Evolutionary conservation across 2,113 vertebrate species (phyloP).

Genomic region (Microcebus murinus): DNA sequence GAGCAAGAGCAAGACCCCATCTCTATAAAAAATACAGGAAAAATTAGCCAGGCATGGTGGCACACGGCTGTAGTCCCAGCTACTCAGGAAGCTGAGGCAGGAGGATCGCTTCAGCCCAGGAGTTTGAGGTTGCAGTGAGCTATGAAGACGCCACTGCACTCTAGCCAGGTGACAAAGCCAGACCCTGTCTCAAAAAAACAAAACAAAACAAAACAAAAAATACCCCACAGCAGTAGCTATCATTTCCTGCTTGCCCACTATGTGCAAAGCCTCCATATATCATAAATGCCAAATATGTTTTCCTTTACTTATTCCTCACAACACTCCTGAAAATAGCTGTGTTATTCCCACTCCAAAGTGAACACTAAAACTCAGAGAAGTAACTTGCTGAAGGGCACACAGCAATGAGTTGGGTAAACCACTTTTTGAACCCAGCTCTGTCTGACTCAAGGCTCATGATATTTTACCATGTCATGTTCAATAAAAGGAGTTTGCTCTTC

Average conservation of each 20-base stretch:
- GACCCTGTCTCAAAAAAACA: no score
- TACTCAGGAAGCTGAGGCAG: no score
- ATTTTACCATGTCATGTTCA: neutral
- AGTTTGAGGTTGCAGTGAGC: no score
- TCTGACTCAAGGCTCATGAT: neutral
- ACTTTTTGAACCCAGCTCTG: neutral
- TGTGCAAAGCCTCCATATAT: neutral
- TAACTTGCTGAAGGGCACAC: neutral
- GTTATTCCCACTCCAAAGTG: neutral
- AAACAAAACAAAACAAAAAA: no score
- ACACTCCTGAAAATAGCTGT: neutral
- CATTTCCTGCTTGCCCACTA: neutral
- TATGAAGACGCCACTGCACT: no score
- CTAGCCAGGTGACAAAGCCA: no score
- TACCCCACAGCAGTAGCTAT: neutral
- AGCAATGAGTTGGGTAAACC: neutral
- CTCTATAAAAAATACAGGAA: no score
- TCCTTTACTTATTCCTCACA: neutral
- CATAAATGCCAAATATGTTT: neutral
- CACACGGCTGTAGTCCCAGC: fast-evolving
- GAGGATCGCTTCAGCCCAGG: no score
- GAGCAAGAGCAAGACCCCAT: no score
- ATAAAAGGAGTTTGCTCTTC: neutral
- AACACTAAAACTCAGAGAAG: neutral
- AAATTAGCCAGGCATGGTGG: no score